Conservation (phyloP, 2,113 vertebrate species). For the Noctilio leporinus region DNA sequence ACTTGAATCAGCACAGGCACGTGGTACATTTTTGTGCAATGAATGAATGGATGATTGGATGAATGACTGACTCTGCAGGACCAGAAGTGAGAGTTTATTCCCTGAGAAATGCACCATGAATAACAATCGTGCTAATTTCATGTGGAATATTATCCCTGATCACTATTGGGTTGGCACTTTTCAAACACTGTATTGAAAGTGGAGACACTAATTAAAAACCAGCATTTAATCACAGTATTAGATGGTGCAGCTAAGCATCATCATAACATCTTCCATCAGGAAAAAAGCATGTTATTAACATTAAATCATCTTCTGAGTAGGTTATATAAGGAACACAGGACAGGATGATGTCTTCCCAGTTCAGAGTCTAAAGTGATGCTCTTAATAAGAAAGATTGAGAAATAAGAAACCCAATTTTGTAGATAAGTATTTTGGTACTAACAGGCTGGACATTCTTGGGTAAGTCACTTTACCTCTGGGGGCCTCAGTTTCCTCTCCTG, state of each 20-base stretch:
- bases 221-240: background rate
- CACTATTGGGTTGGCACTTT: background rate
- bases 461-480: background rate
- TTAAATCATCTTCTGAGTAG: background rate
- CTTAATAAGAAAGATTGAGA: background rate
- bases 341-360: background rate
- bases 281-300: background rate
- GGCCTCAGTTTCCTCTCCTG: background rate
- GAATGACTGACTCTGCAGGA: background rate
- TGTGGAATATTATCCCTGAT: background rate
- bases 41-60: background rate
- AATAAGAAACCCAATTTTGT: background rate
- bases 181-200: background rate
- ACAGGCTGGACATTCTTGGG: background rate
- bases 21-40: background rate
- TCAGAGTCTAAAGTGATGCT: background rate
- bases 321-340: background rate
- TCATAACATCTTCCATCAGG: background rate
- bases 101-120: background rate
- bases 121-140: background rate
- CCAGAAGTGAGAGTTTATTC: background rate
- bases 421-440: background rate
- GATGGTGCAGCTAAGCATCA: background rate
- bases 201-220: slow-evolving; percentile 6
- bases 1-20: background rate